phyloP scores from a whole-genome alignment of 1,140 invertebrate species.

The Cydia fagiglandana region DNA sequence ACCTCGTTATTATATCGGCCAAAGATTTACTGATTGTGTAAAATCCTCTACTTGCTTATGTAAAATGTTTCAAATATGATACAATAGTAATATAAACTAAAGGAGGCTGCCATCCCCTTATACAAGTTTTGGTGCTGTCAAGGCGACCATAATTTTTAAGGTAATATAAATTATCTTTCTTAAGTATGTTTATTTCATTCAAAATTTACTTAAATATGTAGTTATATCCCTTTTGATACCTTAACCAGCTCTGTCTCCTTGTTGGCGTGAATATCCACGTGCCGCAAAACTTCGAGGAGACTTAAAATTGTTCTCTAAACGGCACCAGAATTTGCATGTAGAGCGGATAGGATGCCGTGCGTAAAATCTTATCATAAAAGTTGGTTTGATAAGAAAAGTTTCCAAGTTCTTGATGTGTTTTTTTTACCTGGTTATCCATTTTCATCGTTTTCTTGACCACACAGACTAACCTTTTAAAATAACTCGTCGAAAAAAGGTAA shows the following conservation, averaged over 20 bases:
- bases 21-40: too few relatives aligned
- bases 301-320: slow-evolving; percentile 28
- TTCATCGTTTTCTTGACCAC: background rate
- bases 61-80: too few relatives aligned
- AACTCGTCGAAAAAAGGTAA: too few relatives aligned
- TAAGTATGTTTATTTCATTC: too few relatives aligned
- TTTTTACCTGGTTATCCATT: background rate
- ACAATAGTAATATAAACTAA: too few relatives aligned
- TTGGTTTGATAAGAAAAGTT: slow-evolving; percentile 26
- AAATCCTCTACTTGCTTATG: too few relatives aligned
- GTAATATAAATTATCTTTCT: too few relatives aligned
- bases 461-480: background rate
- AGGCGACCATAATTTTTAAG: too few relatives aligned
- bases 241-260: background rate
- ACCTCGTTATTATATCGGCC: too few relatives aligned
- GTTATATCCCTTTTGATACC: background rate
- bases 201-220: too few relatives aligned
- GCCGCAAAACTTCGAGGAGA: slow-evolving; percentile 7
- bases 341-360: slow-evolving; percentile 17
- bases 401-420: background rate
- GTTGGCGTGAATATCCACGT: background rate
- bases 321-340: slow-evolving; percentile 21
- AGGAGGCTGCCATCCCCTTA: too few relatives aligned
- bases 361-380: slow-evolving; percentile 27
- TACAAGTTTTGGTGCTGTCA: too few relatives aligned